Conservation (phyloP, 30 jellyfish, hydroid and myxozoan genomes). For the Catostylus mosaicus region DNA sequence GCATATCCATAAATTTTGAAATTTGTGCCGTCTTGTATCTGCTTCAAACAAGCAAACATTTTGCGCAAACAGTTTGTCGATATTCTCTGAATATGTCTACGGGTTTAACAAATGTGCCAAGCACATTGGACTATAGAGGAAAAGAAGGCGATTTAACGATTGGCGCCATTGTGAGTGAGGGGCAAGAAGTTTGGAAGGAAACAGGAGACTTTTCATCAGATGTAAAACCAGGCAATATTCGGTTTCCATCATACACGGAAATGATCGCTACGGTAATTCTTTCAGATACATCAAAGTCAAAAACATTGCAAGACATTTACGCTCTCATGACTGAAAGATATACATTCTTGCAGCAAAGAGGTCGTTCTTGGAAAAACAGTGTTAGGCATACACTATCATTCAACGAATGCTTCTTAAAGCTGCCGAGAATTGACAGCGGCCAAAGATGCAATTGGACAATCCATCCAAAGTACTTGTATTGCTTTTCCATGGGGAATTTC, state of each 20-base stretch:
- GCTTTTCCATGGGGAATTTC: slow-evolving; percentile 74
- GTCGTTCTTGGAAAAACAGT: slow-evolving; percentile 89
- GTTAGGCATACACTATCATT: slow-evolving; percentile 90
- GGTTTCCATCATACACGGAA: slow-evolving; percentile 77
- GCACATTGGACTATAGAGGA: neutral
- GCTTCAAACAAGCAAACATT: slow-evolving; percentile 3
- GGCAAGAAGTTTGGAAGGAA: neutral
- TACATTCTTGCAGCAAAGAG: slow-evolving; percentile 68
- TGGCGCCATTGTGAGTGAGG: neutral
- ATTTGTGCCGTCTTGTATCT: neutral
- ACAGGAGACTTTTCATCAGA: neutral
- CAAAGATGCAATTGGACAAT: slow-evolving; percentile 83
- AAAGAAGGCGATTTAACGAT: neutral
- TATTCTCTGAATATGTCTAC: neutral
- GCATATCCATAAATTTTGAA: neutral
- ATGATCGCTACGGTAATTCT: slow-evolving; percentile 88
- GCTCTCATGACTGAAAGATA: slow-evolving; percentile 23
- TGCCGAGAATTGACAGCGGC: slow-evolving; percentile 75
- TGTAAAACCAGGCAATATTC: neutral
- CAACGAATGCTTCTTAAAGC: slow-evolving; percentile 85
- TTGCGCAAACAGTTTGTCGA: neutral
- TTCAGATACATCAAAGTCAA: slow-evolving; percentile 23
- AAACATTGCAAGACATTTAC: slow-evolving; percentile 76
- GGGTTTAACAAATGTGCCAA: neutral
- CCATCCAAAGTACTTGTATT: slow-evolving; percentile 63